Evolutionary conservation across 2,888 invertebrate genomes (phyloP), one percentile per base, ranked within the genome.

Genomic region (Frankliniella fusca): DNA sequence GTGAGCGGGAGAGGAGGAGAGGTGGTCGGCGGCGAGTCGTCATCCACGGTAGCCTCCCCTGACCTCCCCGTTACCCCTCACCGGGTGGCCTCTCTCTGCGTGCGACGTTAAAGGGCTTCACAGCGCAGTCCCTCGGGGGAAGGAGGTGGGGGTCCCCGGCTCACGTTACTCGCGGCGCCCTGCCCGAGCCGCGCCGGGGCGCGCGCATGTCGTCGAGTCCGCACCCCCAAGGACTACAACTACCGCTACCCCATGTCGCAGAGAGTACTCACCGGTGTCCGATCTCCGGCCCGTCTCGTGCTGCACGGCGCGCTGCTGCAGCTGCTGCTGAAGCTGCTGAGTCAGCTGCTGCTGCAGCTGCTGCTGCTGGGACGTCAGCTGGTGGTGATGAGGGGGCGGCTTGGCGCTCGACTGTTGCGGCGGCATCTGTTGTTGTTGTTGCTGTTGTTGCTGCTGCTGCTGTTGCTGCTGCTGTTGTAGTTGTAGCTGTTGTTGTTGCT

Each of bases 241-340:
- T 18, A 27, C 15, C 82, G 8, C 54, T 18, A 27, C 15, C 82
- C 80, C 80, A 38, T 80, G 38, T 38, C 38, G 27, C 28, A 23
- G 49, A 23, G 48, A 54, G 70, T 80, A 50, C 28, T 81, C 81
- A 80, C 81, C 81, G 86, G 90, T 90, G 86, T 90, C 90, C 1
- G 90, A 89, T 87, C 90, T 89, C 85, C 90, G 88, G 82, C 38
- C 38, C 38, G 91, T 88, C 84, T 91, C 92, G 85, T 92, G 90
- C 87, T 87, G 89, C 81, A 88, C 88, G 84, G 89, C 88, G 15
- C 90, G 87, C 89, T 92, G 88, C 87, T 92, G 90, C 85, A 92
- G 90, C 89, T 93, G 91, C 87, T 92, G 91, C 87, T 92, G 91
- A 86, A 93, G 89, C 85, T 90, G 90, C 85, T 90, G 90, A 89